Conservation (phyloP, 2,888 invertebrate species). For the Pseudanteris insignis region DNA sequence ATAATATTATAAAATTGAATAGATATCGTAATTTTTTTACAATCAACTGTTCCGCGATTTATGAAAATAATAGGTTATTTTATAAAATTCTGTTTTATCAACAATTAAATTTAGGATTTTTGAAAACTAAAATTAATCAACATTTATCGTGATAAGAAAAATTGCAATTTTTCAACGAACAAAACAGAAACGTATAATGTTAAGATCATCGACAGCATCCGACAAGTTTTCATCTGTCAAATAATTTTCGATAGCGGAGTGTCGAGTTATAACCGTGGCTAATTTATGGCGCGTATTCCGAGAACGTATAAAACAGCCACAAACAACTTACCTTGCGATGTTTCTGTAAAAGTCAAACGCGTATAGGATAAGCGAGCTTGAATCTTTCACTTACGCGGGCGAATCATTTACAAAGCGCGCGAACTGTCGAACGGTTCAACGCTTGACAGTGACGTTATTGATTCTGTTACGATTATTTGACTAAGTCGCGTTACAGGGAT, state of each 20-base stretch:
- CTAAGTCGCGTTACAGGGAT: too few species aligned
- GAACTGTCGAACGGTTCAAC: too few species aligned
- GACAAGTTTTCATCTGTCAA: slow-evolving; percentile 20
- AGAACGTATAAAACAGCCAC: slow-evolving; percentile 22
- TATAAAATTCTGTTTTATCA: too few species aligned
- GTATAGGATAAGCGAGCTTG: slow-evolving; percentile 2
- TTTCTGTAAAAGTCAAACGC: slow-evolving; percentile 13
- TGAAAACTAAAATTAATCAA: too few species aligned
- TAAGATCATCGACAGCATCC: slow-evolving; percentile 23
- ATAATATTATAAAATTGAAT: too few species aligned
- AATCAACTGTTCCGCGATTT: too few species aligned
- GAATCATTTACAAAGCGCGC: slow-evolving; percentile 3
- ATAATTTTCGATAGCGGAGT: slow-evolving; percentile 23
- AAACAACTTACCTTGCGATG: slow-evolving; percentile 7
- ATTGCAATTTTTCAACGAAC: slow-evolving; percentile 10
- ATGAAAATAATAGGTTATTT: too few species aligned
- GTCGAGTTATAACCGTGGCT: slow-evolving; percentile 19
- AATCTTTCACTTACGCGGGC: slow-evolving; percentile 9
- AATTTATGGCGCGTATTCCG: slow-evolving; percentile 30
- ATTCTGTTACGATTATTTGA: background rate
- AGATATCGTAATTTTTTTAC: too few species aligned
- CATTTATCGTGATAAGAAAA: too few species aligned
- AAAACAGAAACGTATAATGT: slow-evolving; percentile 13
- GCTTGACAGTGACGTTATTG: slow-evolving; percentile 1
- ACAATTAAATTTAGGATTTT: too few species aligned